Conservation (phyloP, 35 echinoderm and acorn worm species). For the Lytechinus pictus region DNA sequence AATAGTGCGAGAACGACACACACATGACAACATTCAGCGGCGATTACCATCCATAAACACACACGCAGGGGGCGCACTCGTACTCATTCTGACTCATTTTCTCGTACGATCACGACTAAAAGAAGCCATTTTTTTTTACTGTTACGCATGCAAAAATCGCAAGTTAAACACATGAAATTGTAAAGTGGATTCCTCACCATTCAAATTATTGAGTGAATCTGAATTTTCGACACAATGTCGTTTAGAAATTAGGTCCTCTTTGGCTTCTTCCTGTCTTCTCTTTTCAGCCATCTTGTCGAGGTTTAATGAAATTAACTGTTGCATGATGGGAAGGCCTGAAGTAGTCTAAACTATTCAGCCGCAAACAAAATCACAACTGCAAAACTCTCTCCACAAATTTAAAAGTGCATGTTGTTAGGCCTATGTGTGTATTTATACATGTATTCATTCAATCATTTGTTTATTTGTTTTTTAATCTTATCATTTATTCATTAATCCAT, state of each 20-base stretch:
- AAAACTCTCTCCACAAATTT: too few species aligned
- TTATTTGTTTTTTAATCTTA: too few species aligned
- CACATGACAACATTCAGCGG: background rate
- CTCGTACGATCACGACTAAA: background rate
- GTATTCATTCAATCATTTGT: too few species aligned
- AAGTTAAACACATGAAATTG: background rate
- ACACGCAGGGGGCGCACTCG: background rate
- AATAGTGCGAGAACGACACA: background rate
- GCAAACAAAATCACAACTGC: background rate
- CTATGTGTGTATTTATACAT: too few species aligned
- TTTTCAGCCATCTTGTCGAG: slow-evolving; percentile 18
- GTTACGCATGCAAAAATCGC: background rate
- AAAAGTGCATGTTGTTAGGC: too few species aligned
- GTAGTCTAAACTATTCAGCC: background rate
- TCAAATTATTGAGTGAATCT: background rate
- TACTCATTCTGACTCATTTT: too few species aligned
- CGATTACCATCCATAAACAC: background rate
- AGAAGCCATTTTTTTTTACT: background rate
- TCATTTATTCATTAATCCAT: too few species aligned
- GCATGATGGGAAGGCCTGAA: slow-evolving; percentile 21
- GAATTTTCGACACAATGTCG: slow-evolving; percentile 8
- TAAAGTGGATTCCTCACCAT: background rate
- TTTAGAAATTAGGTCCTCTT: background rate
- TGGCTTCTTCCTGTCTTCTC: background rate
- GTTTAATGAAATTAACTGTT: background rate